Evolutionary conservation across 2,113 vertebrate species (phyloP).

Genomic region (Lethenteron reissneri): DNA sequence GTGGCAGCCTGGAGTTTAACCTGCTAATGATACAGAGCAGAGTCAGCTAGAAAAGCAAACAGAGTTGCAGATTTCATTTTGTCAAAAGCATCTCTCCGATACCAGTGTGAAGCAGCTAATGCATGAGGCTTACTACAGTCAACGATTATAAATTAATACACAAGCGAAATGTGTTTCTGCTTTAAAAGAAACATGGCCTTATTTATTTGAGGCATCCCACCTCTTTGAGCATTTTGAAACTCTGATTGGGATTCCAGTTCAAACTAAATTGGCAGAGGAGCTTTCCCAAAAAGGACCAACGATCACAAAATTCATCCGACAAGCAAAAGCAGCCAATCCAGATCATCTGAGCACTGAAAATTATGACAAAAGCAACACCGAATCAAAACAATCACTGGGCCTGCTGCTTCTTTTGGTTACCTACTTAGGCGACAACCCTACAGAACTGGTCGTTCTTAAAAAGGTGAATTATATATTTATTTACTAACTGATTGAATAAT

Average conservation of each 20-base stretch:
- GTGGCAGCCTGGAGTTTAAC: constrained; percentile 8
- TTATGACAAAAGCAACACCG: not conserved
- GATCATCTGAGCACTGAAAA: constrained; percentile 6
- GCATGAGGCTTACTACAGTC: no score
- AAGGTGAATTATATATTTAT: not conserved
- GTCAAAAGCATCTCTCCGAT: constrained; percentile 3
- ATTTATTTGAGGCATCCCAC: constrained; percentile 10
- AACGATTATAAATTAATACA: no score
- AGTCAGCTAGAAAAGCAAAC: no score
- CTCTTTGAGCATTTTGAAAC: constrained; percentile 11
- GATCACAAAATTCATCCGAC: constrained; percentile 8
- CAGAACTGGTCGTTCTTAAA: constrained; percentile 6
- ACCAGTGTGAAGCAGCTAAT: constrained; percentile 5
- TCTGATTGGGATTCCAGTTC: not conserved
- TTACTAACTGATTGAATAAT: constrained; percentile 7
- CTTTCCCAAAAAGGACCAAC: constrained; percentile 10
- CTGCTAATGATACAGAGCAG: not conserved
- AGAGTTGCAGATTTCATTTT: not conserved
- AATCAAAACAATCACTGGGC: not conserved
- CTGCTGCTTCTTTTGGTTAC: not conserved
- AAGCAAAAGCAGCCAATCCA: constrained; percentile 1
- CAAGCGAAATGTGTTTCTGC: not conserved
- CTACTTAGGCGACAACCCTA: constrained; percentile 6
- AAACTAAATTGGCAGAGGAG: constrained; percentile 10
- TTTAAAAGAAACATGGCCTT: constrained; percentile 8